Base-by-base conservation (phyloP, 2,113 vertebrate genomes). In the Centrocercus urophasianus region DNA sequence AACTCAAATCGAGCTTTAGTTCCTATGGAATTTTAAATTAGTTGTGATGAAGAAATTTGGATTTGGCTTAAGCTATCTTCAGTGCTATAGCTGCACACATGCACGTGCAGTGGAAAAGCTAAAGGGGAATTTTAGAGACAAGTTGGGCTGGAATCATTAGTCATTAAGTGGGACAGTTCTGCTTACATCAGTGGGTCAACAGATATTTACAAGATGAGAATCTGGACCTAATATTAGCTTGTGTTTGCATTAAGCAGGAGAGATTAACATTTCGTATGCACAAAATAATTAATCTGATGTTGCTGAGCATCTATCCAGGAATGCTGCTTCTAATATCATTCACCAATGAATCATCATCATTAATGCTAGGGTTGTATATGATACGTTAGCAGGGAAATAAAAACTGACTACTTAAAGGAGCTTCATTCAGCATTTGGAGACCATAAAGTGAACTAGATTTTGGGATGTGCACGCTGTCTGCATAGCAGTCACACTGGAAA, bases 391-490 rank as follows among this genome's bases (percentile, higher is more conserved):
- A 63, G 24, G 45, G 36, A 78, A 63, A 82, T 45, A 10, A 70
- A 82, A 65, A 12, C 28, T 42, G 28, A 32, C 16, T 54, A 65
- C 45, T 72, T 56, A 73, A 25, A 74, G 17, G 24, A 74, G 50
- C 38, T 64, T 28, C 10, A 54, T 50, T 42, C n/a, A 65, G 38
- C 50, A 75, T 30, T 30, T 20, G 56, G 8, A 83, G 38, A 81
- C 10, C 1, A 0, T 24, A 64, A 34, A 25, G 60, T 0, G 1
- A 87, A 40, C 54, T 7, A 34, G 25, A 28, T 13, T 28, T 64
- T 56, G 40, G 63, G 38, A 60, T 36, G 14, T 8, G 43, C 14
- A 14, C 1, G 0, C 16, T 65, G n/a, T 36, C 74, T 52, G 25
- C 17, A 28, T 2, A 79, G 43, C 8, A 74, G 48, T 40, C 48